Conservation (phyloP, 2,888 invertebrate species). For the Pristionchus entomophagus region DNA sequence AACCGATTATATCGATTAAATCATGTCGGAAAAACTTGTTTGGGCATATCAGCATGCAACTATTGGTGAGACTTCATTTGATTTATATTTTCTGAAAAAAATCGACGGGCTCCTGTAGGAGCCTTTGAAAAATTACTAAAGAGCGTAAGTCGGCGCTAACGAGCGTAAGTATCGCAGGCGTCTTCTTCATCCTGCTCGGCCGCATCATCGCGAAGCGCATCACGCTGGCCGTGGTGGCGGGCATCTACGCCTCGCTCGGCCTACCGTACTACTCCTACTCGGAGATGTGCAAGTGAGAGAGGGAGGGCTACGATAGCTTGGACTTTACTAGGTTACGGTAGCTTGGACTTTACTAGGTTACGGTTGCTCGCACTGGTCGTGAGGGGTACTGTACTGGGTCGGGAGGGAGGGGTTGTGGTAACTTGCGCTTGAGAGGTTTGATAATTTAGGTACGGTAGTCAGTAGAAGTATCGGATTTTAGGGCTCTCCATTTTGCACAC, state of each 20-base stretch:
- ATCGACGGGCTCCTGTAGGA: background rate
- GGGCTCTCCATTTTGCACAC: no score
- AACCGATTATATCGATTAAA: no score
- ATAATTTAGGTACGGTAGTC: no score
- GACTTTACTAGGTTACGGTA: background rate
- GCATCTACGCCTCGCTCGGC: slow-evolving; percentile 50
- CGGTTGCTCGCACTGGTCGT: no score
- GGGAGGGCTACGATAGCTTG: background rate
- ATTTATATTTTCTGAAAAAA: no score
- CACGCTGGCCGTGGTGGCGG: slow-evolving; percentile 45
- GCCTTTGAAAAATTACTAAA: background rate
- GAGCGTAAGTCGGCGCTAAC: background rate
- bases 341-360: background rate
- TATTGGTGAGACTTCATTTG: no score
- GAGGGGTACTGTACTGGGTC: no score
- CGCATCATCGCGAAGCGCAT: slow-evolving; percentile 52
- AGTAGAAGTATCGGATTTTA: no score
- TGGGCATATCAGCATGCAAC: no score
- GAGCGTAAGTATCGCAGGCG: slow-evolving; percentile 47
- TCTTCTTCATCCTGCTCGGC: slow-evolving; percentile 47
- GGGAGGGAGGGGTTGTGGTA: no score
- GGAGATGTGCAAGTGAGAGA: slow-evolving; percentile 51
- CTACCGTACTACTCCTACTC: slow-evolving; percentile 58
- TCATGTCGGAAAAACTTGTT: no score
- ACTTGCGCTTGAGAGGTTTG: no score